These are phyloP conservation scores for Sturnus vulgaris DNA, from an alignment of 2,113 vertebrate species.

Conservation along the genomic window DNA sequence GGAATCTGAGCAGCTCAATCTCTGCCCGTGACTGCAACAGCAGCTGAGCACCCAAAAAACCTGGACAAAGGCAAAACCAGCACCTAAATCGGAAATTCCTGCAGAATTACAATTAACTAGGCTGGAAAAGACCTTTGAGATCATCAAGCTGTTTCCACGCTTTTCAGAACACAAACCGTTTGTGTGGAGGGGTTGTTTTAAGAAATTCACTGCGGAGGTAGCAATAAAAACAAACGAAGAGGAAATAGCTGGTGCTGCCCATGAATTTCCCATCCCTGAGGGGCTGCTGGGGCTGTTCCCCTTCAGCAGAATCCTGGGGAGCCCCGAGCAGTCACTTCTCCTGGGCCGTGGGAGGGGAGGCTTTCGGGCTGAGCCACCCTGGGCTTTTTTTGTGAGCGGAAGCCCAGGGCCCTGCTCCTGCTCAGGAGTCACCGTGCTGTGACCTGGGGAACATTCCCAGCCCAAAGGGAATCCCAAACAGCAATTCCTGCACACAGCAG, in stretches of 20 bases:
- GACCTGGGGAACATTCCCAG: neutral
- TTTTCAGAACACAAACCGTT: neutral
- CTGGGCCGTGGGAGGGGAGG: slow-evolving; percentile 30
- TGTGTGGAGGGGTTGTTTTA: neutral
- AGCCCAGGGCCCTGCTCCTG: neutral
- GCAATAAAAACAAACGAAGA: fast-evolving
- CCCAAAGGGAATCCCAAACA: neutral
- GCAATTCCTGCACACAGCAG: neutral
- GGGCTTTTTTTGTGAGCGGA: neutral
- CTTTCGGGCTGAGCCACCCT: slow-evolving; percentile 10
- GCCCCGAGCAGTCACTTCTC: neutral
- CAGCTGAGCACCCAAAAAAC: neutral
- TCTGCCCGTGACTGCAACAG: neutral
- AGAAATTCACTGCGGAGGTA: fast-evolving
- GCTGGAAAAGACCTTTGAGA: neutral
- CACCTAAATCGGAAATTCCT: neutral
- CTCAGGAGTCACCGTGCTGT: neutral
- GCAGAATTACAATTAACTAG: neutral
- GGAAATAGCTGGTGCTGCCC: neutral
- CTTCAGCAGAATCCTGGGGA: slow-evolving; percentile 18
- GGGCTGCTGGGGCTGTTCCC: neutral
- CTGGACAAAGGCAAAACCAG: neutral
- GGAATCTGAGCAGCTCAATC: neutral
- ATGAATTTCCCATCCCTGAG: neutral
- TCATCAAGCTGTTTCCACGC: neutral